Evolutionary conservation across 2,113 vertebrate species (phyloP), one percentile per base, ranked within the genome.

Genomic region (Dasypus novemcinctus): DNA sequence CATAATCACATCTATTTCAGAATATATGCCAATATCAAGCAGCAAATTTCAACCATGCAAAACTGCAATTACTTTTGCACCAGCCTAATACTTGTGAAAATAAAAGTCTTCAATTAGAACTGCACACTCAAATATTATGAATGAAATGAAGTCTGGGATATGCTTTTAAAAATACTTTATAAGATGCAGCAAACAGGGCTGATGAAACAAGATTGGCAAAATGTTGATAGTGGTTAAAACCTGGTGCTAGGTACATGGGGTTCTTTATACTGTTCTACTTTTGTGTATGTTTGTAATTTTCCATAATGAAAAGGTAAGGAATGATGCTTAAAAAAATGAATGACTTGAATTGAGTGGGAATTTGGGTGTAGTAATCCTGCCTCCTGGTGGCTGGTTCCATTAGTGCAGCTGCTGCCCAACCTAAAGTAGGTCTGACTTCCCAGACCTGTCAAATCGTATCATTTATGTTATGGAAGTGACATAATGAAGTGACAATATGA

Each of bases 361-460:
- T 10, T 95, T 96, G 52, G 43, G 31, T 91, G 52, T 64, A 36
- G 36, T 54, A 14, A 91, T 46, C 27, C 93, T 94, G 96, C 71
- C 94, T n/a, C 36, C 96, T 97, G 10, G 95, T 97, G 97, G 89
- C 43, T 11, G 2, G 0, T 86, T 92, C 15, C 61, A 85, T 89
- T 71, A 74, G 31, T 91, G 71, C 85, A 85, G 61, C 41, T 78
- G 13, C 20, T 80, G 82, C 36, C 7, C 1, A 3, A 12, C 38
- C 23, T n/a, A 31, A 25, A 23, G 33, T 38, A 4, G 66, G 4
- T 59, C 14, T 93, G 52, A 78, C 52, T 59, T 72, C 25, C 25
- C 75, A 87, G 46, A 38, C 38, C 2, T 17, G 4, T 21, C 7
- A 43, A 78, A 33, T 54, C 27, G 25, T 1, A 0, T 76, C 27